These are phyloP conservation scores for Shinisaurus crocodilurus DNA, from an alignment of 2,113 vertebrate genomes.

Conservation along the genomic window DNA sequence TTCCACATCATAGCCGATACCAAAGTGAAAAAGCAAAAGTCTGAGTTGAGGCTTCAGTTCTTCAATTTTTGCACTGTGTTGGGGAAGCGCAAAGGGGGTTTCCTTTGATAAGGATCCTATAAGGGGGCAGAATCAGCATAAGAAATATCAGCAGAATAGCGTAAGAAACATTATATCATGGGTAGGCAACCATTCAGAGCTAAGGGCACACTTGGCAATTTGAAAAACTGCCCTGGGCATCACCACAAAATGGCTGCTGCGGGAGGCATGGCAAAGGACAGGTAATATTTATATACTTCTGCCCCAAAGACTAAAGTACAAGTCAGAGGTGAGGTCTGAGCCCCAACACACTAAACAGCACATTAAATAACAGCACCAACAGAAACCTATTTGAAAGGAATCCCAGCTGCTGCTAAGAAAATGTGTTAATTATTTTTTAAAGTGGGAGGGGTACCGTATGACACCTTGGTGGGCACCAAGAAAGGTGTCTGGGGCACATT, in stretches of 20 bases:
- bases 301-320: too few relatives aligned
- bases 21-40: conserved; percentile 73
- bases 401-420: too few relatives aligned
- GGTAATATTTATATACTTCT: too few relatives aligned
- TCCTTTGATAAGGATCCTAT: conserved; percentile 47
- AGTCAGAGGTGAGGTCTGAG: too few relatives aligned
- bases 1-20: conserved; percentile 57
- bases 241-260: neutral
- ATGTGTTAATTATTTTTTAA: too few relatives aligned
- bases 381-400: too few relatives aligned
- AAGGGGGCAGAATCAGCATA: conserved; percentile 33
- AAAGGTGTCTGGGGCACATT: too few relatives aligned
- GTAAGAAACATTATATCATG: neutral
- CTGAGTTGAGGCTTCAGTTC: conserved; percentile 75
- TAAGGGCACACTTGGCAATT: neutral
- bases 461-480: too few relatives aligned
- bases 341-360: too few relatives aligned
- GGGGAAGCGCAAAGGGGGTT: conserved; percentile 48
- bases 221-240: neutral
- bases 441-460: too few relatives aligned
- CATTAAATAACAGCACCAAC: too few relatives aligned
- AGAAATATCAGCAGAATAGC: neutral
- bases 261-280: neutral
- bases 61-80: conserved; percentile 58
- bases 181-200: neutral